Percentiles rank a stretch among this genome's conserved stretches.
phyloP scores from a whole-genome alignment of 2,797 vertebrate genomes.

The Tadarida brasiliensis region DNA sequence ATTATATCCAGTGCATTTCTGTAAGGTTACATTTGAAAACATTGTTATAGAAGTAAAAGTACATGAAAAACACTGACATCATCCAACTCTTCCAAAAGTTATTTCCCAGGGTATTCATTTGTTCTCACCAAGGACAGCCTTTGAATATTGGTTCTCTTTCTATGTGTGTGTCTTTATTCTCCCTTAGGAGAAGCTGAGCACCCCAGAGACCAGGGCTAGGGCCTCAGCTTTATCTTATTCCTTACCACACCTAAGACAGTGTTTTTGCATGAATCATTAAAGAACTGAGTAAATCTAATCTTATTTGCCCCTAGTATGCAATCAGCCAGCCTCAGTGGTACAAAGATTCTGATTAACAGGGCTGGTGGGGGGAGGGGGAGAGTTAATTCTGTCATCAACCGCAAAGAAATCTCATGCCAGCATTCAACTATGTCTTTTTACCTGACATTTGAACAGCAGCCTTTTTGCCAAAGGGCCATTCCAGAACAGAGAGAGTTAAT shows the following conservation, averaged over 20 bases:
- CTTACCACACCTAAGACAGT: fast-evolving
- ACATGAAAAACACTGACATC: background rate
- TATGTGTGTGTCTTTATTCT: background rate
- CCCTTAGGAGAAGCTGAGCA: background rate
- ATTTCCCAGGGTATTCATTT: background rate
- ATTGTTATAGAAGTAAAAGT: background rate
- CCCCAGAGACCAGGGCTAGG: background rate
- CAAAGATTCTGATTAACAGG: background rate
- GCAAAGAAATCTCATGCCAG: background rate
- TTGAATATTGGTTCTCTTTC: background rate
- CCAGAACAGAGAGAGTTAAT: slow-evolving; percentile 26
- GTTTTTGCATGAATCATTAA: background rate
- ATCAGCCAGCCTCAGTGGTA: background rate
- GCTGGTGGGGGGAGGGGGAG: background rate
- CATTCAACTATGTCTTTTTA: background rate
- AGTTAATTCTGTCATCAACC: background rate
- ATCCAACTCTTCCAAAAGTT: background rate
- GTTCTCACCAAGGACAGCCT: background rate
- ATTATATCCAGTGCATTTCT: background rate
- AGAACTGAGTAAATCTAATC: background rate
- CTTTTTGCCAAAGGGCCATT: slow-evolving; percentile 4
- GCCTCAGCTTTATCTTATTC: background rate
- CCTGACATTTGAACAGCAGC: background rate
- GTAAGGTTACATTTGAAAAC: background rate
- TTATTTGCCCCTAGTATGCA: background rate